Evolutionary conservation across 2,888 invertebrate species (phyloP).

Genomic region (Heliconius erato): DNA sequence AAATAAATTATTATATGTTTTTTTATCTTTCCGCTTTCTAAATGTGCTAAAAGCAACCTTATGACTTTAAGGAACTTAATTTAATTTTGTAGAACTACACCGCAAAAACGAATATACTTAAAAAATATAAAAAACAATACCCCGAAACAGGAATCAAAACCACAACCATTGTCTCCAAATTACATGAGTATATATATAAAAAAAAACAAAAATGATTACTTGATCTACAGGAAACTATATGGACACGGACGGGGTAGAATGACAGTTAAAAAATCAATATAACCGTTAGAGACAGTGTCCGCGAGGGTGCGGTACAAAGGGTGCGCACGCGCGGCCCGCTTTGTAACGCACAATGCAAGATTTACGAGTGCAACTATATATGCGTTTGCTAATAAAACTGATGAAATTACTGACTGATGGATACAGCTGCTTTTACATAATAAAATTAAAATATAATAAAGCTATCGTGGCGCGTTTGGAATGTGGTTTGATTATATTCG

Average conservation of each 20-base stretch:
- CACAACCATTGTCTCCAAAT: not conserved
- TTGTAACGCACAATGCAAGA: constrained; percentile 55
- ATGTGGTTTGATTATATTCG: not conserved
- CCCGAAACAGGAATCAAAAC: not conserved
- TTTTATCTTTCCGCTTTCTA: too few species aligned
- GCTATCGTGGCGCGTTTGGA: not conserved
- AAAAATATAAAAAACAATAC: not conserved
- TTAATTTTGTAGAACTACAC: not conserved
- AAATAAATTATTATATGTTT: not conserved
- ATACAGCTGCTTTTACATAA: constrained; percentile 31
- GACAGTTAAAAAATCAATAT: constrained; percentile 86
- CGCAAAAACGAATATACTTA: not conserved
- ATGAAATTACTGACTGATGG: constrained; percentile 35
- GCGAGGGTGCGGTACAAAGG: constrained; percentile 79
- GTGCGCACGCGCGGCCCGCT: constrained; percentile 71
- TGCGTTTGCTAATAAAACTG: constrained; percentile 50
- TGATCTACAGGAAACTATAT: constrained; percentile 40
- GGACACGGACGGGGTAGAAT: constrained; percentile 57
- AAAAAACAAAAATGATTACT: not conserved
- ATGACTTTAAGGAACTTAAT: not conserved
- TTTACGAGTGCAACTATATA: constrained; percentile 51
- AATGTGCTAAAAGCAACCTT: too few species aligned
- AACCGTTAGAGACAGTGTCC: constrained; percentile 79
- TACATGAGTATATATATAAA: too few species aligned
- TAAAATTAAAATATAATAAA: not conserved